These are phyloP conservation scores for Sialis fuliginosa DNA, from an alignment of 2,888 invertebrate species.

Conservation along the genomic window DNA sequence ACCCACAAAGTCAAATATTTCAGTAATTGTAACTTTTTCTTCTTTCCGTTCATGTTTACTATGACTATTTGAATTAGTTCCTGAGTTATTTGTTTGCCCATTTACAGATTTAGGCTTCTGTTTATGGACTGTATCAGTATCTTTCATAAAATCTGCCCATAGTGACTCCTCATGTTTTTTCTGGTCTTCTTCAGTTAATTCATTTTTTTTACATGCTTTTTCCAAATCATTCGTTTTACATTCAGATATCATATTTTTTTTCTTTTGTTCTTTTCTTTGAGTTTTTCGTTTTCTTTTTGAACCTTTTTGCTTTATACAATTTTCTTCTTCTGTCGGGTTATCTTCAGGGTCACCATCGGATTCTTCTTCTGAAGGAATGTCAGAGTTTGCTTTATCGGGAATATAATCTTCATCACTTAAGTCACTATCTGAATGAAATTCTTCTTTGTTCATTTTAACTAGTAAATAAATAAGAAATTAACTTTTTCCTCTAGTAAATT, in stretches of 20 bases:
- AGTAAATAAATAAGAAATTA: too few species aligned
- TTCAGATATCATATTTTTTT: slow-evolving; percentile 10
- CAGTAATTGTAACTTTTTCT: slow-evolving; percentile 39
- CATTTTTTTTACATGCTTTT: slow-evolving; percentile 16
- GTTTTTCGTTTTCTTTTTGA: slow-evolving; percentile 15
- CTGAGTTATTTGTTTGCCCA: slow-evolving; percentile 9
- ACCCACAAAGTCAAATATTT: slow-evolving; percentile 75
- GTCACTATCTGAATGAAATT: slow-evolving; percentile 46
- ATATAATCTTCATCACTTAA: slow-evolving; percentile 64
- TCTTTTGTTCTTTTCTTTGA: slow-evolving; percentile 10
- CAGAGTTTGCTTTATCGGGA: slow-evolving; percentile 38
- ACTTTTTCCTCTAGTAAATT: too few species aligned
- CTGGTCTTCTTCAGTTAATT: slow-evolving; percentile 36
- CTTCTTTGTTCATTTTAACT: slow-evolving; percentile 16
- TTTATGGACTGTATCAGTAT: slow-evolving; percentile 33
- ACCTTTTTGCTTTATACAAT: slow-evolving; percentile 14
- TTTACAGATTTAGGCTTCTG: slow-evolving; percentile 8
- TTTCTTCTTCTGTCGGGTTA: slow-evolving; percentile 34
- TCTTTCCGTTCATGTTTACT: slow-evolving; percentile 13
- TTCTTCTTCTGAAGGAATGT: slow-evolving; percentile 47
- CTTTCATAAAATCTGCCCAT: slow-evolving; percentile 64
- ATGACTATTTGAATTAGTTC: slow-evolving; percentile 11
- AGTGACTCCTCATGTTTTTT: slow-evolving; percentile 58
- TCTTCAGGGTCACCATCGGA: slow-evolving; percentile 44
- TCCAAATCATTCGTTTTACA: slow-evolving; percentile 18